Evolutionary conservation across 2,113 vertebrate genomes (phyloP).

Genomic region (Cardinalis cardinalis): DNA sequence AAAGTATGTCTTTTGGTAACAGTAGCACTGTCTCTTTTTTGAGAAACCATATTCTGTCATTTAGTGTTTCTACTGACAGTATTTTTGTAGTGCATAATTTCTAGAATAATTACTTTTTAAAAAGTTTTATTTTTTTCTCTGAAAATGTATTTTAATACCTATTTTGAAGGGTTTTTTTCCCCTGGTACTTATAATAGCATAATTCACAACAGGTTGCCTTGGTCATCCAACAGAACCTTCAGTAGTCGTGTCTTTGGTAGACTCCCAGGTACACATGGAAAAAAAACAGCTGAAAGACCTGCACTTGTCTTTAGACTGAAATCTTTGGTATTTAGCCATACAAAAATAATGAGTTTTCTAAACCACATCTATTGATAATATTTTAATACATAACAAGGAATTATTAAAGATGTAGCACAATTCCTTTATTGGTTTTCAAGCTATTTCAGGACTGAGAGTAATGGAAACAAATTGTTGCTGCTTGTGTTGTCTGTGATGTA

Average conservation of each 20-base stretch:
- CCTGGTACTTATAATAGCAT: not conserved
- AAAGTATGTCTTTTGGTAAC: not conserved
- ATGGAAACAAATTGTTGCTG: not conserved
- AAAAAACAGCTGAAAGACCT: not conserved
- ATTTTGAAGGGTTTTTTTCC: rapidly evolving
- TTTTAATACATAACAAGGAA: not conserved
- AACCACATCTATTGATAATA: not conserved
- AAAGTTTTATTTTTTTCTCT: not conserved
- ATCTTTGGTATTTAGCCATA: not conserved
- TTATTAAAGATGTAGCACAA: not conserved
- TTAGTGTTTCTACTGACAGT: not conserved
- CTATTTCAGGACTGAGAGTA: not conserved
- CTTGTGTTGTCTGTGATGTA: not conserved
- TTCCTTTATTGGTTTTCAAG: not conserved
- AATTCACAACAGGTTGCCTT: not conserved
- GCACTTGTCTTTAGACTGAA: not conserved
- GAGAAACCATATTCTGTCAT: not conserved
- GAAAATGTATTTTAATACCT: not conserved
- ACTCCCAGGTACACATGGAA: not conserved
- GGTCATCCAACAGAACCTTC: not conserved
- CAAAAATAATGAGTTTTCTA: not conserved
- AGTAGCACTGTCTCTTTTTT: not conserved
- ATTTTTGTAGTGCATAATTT: not conserved
- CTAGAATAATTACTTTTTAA: not conserved
- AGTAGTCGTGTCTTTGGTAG: not conserved